Evolutionary conservation across 2,113 vertebrate genomes (phyloP).

Genomic region (Ariopsis seemanni): DNA sequence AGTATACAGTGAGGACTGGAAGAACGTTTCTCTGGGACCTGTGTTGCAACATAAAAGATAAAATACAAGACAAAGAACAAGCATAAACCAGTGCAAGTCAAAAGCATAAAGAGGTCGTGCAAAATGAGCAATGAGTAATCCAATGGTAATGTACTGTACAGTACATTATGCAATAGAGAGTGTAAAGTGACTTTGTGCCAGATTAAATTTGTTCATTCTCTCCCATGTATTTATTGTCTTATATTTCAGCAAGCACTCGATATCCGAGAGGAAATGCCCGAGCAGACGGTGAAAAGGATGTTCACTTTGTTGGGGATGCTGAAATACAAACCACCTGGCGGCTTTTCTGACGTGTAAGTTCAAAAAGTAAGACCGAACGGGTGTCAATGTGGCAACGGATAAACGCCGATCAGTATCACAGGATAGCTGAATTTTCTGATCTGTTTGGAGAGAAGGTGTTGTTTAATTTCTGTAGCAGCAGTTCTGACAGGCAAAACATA

Average conservation of each 20-base stretch:
- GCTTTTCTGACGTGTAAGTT: slow-evolving; percentile 81
- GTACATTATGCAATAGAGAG: no score
- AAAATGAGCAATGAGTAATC: no score
- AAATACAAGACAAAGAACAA: no score
- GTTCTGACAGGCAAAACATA: neutral
- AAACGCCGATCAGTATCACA: neutral
- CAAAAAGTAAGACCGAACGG: neutral
- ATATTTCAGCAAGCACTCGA: slow-evolving; percentile 85
- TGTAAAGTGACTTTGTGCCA: no score
- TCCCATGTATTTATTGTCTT: neutral
- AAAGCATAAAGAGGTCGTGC: no score
- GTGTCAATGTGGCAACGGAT: neutral
- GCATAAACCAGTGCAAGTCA: no score
- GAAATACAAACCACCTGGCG: slow-evolving; percentile 90
- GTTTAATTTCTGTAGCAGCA: neutral
- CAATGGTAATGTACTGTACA: no score
- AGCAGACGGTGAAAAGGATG: slow-evolving; percentile 93
- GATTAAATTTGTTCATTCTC: neutral
- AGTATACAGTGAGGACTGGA: no score
- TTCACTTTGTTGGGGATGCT: slow-evolving; percentile 86
- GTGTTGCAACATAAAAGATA: no score
- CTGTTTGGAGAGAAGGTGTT: neutral
- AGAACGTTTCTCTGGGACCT: no score
- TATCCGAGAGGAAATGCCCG: slow-evolving; percentile 92
- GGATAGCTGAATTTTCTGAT: neutral